These are phyloP conservation scores for Heliconius aoede DNA, from an alignment of 2,888 invertebrate species.

Conservation along the genomic window DNA sequence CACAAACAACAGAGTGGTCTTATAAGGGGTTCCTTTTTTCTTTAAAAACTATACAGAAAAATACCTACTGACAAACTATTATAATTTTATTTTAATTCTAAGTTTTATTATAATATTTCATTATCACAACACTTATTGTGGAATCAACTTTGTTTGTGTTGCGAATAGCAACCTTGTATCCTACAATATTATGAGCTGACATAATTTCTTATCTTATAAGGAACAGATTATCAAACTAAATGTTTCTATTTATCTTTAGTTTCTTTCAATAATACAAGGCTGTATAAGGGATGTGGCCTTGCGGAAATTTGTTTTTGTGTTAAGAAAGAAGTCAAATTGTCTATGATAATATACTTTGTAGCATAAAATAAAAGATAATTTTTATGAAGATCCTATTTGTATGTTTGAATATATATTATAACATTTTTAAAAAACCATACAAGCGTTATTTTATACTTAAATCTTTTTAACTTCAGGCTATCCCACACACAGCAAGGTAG, in stretches of 20 bases:
- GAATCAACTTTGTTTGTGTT: constrained; percentile 16
- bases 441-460: too few species aligned
- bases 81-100: background rate
- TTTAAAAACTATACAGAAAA: too few species aligned
- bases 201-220: constrained; percentile 26
- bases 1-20: too few species aligned
- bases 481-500: too few species aligned
- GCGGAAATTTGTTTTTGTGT: background rate
- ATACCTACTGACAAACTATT: background rate
- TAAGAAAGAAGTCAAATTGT: background rate
- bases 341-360: background rate
- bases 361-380: background rate
- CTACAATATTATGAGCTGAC: constrained; percentile 28
- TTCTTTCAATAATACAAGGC: constrained; percentile 14
- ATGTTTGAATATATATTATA: too few species aligned
- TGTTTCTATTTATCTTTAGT: constrained; percentile 18
- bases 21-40: too few species aligned
- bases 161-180: constrained; percentile 29
- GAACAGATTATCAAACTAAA: constrained; percentile 14
- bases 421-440: too few species aligned
- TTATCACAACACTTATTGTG: background rate
- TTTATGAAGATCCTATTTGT: too few species aligned
- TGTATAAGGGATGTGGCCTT: constrained; percentile 1
- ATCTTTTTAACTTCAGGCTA: too few species aligned
- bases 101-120: background rate